Percentiles rank a stretch among this genome's conserved stretches.
Evolutionary conservation across 2,888 invertebrate genomes (phyloP).

Genomic region (Lypha dubia): DNA sequence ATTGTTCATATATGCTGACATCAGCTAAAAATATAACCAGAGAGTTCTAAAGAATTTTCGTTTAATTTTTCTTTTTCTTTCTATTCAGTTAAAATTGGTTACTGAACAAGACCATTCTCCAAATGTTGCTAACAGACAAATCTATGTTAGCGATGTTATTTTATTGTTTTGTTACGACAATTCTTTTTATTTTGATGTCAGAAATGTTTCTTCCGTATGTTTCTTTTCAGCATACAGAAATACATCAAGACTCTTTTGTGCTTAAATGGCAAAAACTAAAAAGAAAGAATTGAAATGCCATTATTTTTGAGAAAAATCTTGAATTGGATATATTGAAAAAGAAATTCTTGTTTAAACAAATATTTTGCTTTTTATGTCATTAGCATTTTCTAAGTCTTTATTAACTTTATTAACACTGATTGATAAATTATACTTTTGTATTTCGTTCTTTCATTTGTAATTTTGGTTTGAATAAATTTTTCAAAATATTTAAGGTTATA

Average conservation of each 20-base stretch:
- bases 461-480: not conserved
- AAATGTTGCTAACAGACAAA: slow-evolving; percentile 61
- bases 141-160: slow-evolving; percentile 53
- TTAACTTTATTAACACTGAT: slow-evolving; percentile 43
- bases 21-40: slow-evolving; percentile 61
- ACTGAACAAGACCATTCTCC: slow-evolving; percentile 44
- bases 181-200: slow-evolving; percentile 40
- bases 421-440: not conserved
- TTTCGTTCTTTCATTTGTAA: not conserved
- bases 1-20: slow-evolving; percentile 62
- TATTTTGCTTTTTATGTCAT: slow-evolving; percentile 5
- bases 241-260: slow-evolving; percentile 31
- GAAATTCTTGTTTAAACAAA: slow-evolving; percentile 36
- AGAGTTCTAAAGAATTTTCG: slow-evolving; percentile 42
- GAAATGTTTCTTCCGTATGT: not conserved
- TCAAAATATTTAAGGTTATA: no score
- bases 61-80: slow-evolving; percentile 1
- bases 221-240: not conserved
- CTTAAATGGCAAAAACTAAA: slow-evolving; percentile 59
- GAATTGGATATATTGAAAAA: slow-evolving; percentile 64
- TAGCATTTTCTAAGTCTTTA: not conserved
- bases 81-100: slow-evolving; percentile 51
- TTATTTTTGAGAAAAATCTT: slow-evolving; percentile 56
- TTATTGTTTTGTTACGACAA: slow-evolving; percentile 49
- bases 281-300: slow-evolving; percentile 49